Conservation (phyloP, 2,113 vertebrate species). For the Osmerus mordax region DNA sequence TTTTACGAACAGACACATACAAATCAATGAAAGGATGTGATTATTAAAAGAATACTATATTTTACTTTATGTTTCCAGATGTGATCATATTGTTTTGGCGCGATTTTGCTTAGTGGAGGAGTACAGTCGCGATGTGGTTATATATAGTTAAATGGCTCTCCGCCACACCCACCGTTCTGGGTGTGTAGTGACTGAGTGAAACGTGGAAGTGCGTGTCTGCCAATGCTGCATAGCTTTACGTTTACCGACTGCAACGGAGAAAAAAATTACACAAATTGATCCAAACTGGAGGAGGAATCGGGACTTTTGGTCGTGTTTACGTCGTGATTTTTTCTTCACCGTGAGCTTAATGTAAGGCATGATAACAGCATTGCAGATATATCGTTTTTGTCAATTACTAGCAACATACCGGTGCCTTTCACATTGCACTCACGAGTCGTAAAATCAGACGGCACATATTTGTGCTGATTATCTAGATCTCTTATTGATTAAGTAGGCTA, state of each 20-base stretch:
- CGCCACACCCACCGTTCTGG: constrained; percentile 70
- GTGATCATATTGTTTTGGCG: constrained; percentile 63
- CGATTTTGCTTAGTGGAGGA: constrained; percentile 61
- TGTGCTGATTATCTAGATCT: no score
- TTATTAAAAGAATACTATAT: rapidly evolving
- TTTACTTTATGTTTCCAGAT: neutral
- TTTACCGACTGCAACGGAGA: neutral
- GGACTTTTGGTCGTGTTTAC: no score
- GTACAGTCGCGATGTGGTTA: neutral
- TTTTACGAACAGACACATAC: constrained; percentile 9
- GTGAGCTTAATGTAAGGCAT: no score
- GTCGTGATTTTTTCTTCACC: no score
- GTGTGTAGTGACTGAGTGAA: neutral
- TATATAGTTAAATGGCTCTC: constrained; percentile 42
- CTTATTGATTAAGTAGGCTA: no score
- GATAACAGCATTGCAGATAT: no score
- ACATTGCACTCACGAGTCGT: no score
- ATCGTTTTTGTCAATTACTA: no score
- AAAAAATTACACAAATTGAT: no score
- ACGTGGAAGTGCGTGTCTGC: neutral
- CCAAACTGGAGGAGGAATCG: no score
- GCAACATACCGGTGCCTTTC: no score
- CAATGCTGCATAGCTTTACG: neutral
- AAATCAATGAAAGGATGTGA: rapidly evolving
- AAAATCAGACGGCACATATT: no score